These are phyloP conservation scores for Emydocephalus ijimae DNA, from an alignment of 2,113 vertebrate species.

Conservation along the genomic window DNA sequence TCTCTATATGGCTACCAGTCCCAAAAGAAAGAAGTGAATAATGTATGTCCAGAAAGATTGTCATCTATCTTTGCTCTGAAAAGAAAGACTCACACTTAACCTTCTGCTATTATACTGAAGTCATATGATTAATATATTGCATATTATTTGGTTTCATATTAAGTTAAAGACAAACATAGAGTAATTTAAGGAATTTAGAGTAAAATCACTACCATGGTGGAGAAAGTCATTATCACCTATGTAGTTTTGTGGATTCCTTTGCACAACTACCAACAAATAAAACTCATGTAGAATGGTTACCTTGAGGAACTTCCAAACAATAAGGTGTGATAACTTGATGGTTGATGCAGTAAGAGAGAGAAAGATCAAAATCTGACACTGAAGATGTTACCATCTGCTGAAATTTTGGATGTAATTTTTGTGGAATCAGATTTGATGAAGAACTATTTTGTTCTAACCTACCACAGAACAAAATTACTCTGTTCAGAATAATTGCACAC, in stretches of 20 bases:
- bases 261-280: slow-evolving; percentile 1
- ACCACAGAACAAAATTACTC: neutral
- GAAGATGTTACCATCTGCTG: neutral
- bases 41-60: slow-evolving; percentile 38
- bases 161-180: slow-evolving; percentile 10
- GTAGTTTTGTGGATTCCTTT: slow-evolving; percentile 33
- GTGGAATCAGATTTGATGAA: slow-evolving; percentile 24
- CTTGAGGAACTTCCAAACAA: neutral
- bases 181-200: slow-evolving; percentile 23
- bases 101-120: slow-evolving; percentile 17
- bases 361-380: neutral
- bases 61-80: neutral
- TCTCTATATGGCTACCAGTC: slow-evolving; percentile 86
- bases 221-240: slow-evolving; percentile 19
- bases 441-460: neutral
- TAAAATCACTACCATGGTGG: neutral
- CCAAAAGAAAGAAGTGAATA: slow-evolving; percentile 69
- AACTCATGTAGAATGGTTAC: neutral
- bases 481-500: slow-evolving; percentile 21
- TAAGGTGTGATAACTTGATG: neutral
- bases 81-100: slow-evolving; percentile 15
- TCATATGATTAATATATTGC: neutral
- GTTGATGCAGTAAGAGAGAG: neutral
- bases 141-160: slow-evolving; percentile 4
- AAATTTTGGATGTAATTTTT: neutral